These are phyloP conservation scores for Anhinga rufa DNA, from an alignment of 2,113 vertebrate genomes.

Conservation along the genomic window DNA sequence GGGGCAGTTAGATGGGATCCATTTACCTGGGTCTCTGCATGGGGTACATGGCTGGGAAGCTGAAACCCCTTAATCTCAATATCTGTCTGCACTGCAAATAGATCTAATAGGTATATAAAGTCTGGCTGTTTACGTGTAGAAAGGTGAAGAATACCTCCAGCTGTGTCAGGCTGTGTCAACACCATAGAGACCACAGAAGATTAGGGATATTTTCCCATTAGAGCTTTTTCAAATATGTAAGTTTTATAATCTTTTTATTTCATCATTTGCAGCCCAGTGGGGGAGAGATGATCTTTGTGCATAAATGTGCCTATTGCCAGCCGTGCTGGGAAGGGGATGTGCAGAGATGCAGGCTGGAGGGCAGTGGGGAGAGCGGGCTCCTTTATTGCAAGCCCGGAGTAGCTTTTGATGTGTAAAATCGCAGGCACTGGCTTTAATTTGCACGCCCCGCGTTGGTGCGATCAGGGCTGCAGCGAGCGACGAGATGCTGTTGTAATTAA, in stretches of 20 bases:
- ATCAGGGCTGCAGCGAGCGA: not conserved
- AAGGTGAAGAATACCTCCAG: not conserved
- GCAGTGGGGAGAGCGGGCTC: not conserved
- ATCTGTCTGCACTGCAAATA: not conserved
- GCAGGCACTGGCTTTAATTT: not conserved
- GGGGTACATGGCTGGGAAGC: not conserved
- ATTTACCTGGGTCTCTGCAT: not conserved
- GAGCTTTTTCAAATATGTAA: not conserved
- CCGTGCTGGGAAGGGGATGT: not conserved
- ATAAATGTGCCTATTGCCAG: not conserved
- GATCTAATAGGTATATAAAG: not conserved
- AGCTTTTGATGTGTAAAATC: not conserved
- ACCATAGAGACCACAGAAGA: not conserved
- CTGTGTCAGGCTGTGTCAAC: not conserved
- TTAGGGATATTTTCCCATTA: constrained; percentile 13
- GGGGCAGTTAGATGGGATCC: not conserved
- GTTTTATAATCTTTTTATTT: not conserved
- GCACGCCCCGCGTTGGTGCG: not conserved
- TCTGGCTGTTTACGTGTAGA: not conserved
- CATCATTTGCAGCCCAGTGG: not conserved
- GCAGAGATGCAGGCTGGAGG: not conserved
- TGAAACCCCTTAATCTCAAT: not conserved
- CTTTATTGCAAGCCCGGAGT: not conserved
- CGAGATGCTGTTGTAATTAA: not conserved
- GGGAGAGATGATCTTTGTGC: not conserved